These are phyloP conservation scores for Drosophila suzukii DNA, from an alignment of 1,140 invertebrate genomes.

Conservation along the genomic window DNA sequence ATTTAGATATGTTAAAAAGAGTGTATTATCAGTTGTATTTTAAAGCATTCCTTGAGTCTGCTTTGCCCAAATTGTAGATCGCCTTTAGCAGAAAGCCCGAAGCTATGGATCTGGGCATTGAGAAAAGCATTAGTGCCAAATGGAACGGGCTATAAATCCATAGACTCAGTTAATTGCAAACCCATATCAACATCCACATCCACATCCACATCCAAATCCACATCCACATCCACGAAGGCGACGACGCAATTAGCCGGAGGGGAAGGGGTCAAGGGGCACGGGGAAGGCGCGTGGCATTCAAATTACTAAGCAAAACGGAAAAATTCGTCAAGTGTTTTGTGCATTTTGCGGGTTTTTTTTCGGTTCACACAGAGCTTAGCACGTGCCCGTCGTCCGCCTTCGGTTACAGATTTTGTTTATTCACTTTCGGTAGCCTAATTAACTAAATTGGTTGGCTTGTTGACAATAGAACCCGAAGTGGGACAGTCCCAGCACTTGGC, in stretches of 20 bases:
- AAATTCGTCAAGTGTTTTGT: conserved; percentile 56
- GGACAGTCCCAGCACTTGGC: no score
- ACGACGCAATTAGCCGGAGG: conserved; percentile 58
- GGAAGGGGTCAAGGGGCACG: conserved; percentile 4
- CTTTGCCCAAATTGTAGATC: neutral
- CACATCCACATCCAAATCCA: conserved; percentile 18
- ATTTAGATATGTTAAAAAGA: no score
- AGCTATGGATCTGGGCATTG: conserved; percentile 21
- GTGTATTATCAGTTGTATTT: neutral
- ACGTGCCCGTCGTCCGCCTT: conserved; percentile 23
- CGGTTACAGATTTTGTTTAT: conserved; percentile 55
- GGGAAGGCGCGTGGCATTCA: conserved; percentile 46
- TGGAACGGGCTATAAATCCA: conserved; percentile 54
- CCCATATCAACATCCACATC: conserved; percentile 40
- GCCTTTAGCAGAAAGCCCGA: neutral
- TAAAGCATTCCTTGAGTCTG: neutral
- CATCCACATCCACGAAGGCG: conserved; percentile 25
- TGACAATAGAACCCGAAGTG: conserved; percentile 50
- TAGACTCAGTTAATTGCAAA: conserved; percentile 58
- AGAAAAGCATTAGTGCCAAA: conserved; percentile 33
- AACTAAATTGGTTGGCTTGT: conserved; percentile 53
- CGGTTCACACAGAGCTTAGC: conserved; percentile 34
- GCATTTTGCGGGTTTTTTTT: conserved; percentile 46
- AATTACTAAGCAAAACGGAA: conserved; percentile 63
- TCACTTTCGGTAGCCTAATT: conserved; percentile 61